Conservation (phyloP, 30 jellyfish, hydroid and myxozoan genomes). For the Calvadosia cruxmelitensis region DNA sequence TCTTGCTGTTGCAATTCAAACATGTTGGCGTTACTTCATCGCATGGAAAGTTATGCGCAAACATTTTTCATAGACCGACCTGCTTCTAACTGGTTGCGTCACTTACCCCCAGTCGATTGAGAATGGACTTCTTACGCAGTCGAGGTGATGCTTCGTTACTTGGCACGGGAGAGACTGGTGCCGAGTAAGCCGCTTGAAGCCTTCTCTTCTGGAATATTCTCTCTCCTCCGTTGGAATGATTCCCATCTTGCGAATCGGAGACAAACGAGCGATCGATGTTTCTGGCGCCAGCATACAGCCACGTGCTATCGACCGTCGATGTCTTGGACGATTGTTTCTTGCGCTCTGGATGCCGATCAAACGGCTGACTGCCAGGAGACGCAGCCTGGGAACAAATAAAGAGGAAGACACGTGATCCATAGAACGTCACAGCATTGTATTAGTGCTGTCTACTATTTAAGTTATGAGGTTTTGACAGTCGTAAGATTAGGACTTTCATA, state of each 20-base stretch:
- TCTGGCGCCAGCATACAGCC: background rate
- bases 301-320: background rate
- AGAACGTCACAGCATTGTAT: too few species aligned
- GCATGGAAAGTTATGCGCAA: too few species aligned
- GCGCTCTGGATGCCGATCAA: background rate
- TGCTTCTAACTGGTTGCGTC: too few species aligned
- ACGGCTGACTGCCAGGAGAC: background rate
- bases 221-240: background rate
- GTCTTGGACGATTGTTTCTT: background rate
- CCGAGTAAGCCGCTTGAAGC: constrained; percentile 16
- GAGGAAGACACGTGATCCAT: too few species aligned
- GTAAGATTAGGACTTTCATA: too few species aligned
- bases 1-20: too few species aligned
- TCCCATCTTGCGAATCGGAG: background rate
- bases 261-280: background rate
- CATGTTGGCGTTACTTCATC: too few species aligned
- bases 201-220: background rate
- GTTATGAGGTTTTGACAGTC: too few species aligned
- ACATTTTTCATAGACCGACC: too few species aligned
- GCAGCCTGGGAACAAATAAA: too few species aligned
- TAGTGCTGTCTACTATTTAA: too few species aligned
- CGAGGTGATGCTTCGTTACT: constrained; percentile 7
- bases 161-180: constrained; percentile 12
- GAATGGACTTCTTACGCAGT: constrained; percentile 36
- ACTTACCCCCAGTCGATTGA: constrained; percentile 53